Conservation (phyloP, 2,888 invertebrate genomes). For the Eupithecia subumbrata region DNA sequence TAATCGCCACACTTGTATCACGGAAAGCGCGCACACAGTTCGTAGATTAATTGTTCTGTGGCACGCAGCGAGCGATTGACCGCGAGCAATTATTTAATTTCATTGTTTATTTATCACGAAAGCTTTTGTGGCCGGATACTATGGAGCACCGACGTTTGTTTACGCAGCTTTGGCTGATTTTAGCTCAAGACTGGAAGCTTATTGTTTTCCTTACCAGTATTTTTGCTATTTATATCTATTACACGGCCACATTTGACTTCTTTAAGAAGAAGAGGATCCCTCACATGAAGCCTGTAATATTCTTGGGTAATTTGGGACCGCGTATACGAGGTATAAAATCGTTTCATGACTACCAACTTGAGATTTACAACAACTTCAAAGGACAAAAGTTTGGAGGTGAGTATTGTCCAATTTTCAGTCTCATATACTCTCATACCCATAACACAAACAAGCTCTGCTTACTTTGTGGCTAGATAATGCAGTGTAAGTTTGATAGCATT, state of each 20-base stretch:
- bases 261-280: conserved; percentile 77
- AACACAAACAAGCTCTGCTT: not conserved
- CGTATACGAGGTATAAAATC: conserved; percentile 71
- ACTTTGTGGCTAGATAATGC: not conserved
- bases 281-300: conserved; percentile 72
- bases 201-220: conserved; percentile 61
- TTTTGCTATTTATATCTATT: conserved; percentile 69
- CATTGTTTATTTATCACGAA: not conserved
- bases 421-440: not conserved
- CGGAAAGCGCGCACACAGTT: no score
- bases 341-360: conserved; percentile 75
- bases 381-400: conserved; percentile 78
- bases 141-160: conserved; percentile 58
- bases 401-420: conserved; percentile 36
- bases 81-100: not conserved
- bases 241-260: conserved; percentile 73
- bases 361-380: conserved; percentile 76
- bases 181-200: conserved; percentile 69
- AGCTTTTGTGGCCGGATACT: not conserved
- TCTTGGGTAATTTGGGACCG: conserved; percentile 78
- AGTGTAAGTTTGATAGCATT: no score
- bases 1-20: no score
- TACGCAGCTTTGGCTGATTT: conserved; percentile 55
- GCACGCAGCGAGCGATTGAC: no score
- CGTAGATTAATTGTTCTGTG: no score